A percentile compares a stretch with the other conserved stretches of the same genome.
Conservation (phyloP, 1,140 invertebrate species). For the Mamestra configurata region DNA sequence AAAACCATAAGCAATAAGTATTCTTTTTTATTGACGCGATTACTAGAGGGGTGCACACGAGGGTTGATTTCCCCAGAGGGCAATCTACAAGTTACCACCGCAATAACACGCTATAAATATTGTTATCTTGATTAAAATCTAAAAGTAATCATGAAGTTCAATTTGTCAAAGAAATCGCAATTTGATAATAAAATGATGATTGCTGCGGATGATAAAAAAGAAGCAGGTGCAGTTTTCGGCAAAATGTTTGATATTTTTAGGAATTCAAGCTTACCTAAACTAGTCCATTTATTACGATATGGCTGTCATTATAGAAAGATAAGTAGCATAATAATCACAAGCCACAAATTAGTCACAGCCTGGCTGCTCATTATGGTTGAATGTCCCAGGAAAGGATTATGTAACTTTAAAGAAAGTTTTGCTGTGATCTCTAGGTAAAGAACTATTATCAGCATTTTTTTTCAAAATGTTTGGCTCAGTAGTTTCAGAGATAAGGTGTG, state of each 20-base stretch:
- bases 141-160: constrained; percentile 53
- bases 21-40: constrained; percentile 25
- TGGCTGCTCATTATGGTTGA: background rate
- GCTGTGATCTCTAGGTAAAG: too few species aligned
- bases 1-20: constrained; percentile 20
- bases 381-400: background rate
- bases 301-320: background rate
- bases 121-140: constrained; percentile 78
- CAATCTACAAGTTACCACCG: constrained; percentile 64
- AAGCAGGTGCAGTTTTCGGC: background rate
- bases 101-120: constrained; percentile 55
- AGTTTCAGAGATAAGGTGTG: too few species aligned
- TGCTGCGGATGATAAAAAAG: background rate
- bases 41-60: background rate
- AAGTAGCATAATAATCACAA: background rate
- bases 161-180: constrained; percentile 40
- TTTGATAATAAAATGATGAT: background rate
- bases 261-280: background rate
- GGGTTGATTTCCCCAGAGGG: constrained; percentile 70
- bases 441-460: too few species aligned
- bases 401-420: background rate
- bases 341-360: background rate
- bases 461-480: too few species aligned
- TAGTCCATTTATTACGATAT: too few species aligned
- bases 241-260: background rate